Evolutionary conservation across 2,888 invertebrate genomes (phyloP), one percentile per base, ranked within the genome.

Genomic region (Uropetala carovei): DNA sequence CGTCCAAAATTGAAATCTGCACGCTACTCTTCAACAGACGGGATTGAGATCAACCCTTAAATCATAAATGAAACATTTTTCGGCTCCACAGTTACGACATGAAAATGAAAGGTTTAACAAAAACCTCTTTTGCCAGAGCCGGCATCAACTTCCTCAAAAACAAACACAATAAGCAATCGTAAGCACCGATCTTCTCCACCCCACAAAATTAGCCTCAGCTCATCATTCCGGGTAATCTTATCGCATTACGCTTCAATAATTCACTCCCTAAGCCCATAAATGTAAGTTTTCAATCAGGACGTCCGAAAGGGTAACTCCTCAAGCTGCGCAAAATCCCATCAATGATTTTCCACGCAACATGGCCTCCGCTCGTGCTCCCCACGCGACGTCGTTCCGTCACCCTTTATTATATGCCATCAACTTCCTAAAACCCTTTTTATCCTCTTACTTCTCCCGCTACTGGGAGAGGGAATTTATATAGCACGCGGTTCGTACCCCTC

Each of bases 341-440:
- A 27, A 22, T 75, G 75, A 75, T 75, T 75, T 75, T 75, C 22
- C 27, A 75, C 75, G 75, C 22, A 27, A 75, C 75, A 75, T 27
- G 27, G 75, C 75, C 13, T 75, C 75, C 22, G 75, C 22, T 75
- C 68, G 22, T 16, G 16, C 64, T 14, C 18, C 64, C 16, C 68
- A 18, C 68, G n/a, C n/a, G 22, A 27, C 10, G 13, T 18, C 10
- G 13, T 18, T 75, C 4, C 75, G 75, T 18, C 27, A 22, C 75
- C 22, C 75, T 75, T 75, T 75, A 75, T 75, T 75, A 27, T 75
- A 22, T 75, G 75, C 27, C 75, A 75, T 75, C 75, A 75, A 75
- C 75, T 75, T 22, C 75, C 68, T 68, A 68, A 68, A 68, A 18
- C 68, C 68, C 22, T 68, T 68, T 68, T 68, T 22, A 68, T 68